phyloP scores from a whole-genome alignment of 2,113 vertebrate genomes.

The Sphaerodactylus townsendi region DNA sequence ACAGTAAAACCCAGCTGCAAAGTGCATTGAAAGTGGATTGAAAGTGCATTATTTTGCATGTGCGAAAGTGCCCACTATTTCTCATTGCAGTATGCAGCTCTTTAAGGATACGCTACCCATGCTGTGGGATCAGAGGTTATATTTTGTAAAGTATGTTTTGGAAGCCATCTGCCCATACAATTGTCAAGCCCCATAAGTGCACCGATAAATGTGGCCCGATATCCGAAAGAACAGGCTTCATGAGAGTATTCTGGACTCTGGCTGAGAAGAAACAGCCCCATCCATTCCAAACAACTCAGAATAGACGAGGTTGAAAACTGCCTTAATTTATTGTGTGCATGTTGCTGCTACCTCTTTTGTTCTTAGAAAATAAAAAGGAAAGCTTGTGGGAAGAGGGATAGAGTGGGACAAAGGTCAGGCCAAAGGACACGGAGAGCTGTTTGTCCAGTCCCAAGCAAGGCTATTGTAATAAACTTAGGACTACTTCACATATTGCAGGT shows the following conservation, averaged over 20 bases:
- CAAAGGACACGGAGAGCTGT: conserved; percentile 26
- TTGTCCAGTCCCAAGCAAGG: background rate
- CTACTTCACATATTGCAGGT: background rate
- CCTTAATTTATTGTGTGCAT: background rate
- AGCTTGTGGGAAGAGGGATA: background rate
- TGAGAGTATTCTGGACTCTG: background rate
- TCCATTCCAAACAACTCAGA: background rate
- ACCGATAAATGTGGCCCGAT: background rate
- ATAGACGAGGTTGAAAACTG: background rate
- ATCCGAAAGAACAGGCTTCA: background rate
- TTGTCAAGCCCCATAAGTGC: background rate
- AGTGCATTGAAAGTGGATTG: too few species aligned
- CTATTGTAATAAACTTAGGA: background rate
- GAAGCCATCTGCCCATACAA: background rate
- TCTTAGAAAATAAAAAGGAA: background rate
- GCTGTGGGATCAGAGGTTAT: background rate
- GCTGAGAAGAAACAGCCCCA: background rate
- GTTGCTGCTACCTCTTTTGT: background rate
- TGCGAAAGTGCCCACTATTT: too few species aligned
- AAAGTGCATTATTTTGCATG: too few species aligned
- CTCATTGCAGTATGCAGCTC: background rate
- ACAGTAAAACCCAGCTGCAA: too few species aligned
- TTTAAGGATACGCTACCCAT: background rate
- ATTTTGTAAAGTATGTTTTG: background rate
- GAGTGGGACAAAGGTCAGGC: conserved; percentile 20